These are phyloP conservation scores for Bujurquina vittata DNA, from an alignment of 2,113 vertebrate species.

Conservation along the genomic window DNA sequence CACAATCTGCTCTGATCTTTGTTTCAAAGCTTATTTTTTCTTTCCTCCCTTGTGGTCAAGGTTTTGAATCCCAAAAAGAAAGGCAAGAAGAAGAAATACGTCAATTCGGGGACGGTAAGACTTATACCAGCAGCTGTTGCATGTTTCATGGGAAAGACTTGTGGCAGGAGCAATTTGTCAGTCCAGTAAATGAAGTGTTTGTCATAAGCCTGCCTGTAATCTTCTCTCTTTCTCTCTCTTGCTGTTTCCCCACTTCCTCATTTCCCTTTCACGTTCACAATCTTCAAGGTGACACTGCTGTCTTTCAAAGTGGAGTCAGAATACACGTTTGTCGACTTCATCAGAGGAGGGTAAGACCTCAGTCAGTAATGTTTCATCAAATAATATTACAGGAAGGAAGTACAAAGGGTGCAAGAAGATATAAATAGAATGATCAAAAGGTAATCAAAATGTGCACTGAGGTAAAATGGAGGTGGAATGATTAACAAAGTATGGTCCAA, in stretches of 20 bases:
- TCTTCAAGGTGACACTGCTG: constrained; percentile 89
- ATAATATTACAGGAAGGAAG: background rate
- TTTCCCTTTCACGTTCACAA: background rate
- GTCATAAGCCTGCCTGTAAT: background rate
- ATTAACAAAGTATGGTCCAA: no score
- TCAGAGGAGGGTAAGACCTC: constrained; percentile 90
- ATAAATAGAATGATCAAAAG: no score
- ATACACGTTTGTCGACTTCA: constrained; percentile 94
- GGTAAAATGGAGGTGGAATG: no score
- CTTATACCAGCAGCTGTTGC: constrained; percentile 4
- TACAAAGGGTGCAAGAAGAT: background rate
- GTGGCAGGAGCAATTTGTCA: background rate
- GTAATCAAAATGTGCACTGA: no score
- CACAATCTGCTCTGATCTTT: background rate
- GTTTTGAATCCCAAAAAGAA: constrained; percentile 96
- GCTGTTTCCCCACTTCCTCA: background rate
- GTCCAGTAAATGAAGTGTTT: constrained; percentile 11
- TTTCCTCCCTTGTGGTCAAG: constrained; percentile 66
- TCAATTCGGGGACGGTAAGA: constrained; percentile 95
- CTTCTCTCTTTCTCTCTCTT: background rate
- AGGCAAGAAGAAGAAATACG: constrained; percentile 97
- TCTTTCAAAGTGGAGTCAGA: constrained; percentile 95
- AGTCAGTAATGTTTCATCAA: background rate
- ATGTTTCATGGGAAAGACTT: constrained; percentile 2
- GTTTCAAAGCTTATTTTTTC: background rate